Conservation (phyloP, 2,888 invertebrate species). For the Drosophila villosipedis region DNA sequence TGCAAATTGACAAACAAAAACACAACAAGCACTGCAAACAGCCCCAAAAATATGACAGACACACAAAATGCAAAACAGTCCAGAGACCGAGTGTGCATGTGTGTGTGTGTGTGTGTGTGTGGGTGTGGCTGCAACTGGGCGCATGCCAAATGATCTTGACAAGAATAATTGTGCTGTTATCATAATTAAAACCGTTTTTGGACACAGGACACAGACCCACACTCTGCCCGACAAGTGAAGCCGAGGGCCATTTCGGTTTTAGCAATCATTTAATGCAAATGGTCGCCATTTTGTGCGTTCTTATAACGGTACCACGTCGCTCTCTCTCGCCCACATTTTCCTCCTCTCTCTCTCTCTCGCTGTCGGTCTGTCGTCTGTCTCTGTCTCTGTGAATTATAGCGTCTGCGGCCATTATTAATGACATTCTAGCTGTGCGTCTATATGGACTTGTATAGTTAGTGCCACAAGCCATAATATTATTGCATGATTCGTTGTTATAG, state of each 20-base stretch:
- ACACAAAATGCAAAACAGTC: constrained; percentile 66
- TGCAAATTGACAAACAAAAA: constrained; percentile 83
- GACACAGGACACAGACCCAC: constrained; percentile 47
- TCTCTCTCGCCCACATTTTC: background rate
- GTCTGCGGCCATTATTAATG: constrained; percentile 72
- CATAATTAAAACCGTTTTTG: constrained; percentile 83
- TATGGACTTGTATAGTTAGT: constrained; percentile 56
- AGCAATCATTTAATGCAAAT: constrained; percentile 80
- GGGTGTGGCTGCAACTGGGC: constrained; percentile 51
- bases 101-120: constrained; percentile 19
- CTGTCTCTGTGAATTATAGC: constrained; percentile 55
- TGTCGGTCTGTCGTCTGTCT: constrained; percentile 14
- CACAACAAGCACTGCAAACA: constrained; percentile 59
- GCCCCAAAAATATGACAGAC: constrained; percentile 70
- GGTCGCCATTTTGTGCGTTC: constrained; percentile 77
- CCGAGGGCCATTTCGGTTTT: constrained; percentile 56
- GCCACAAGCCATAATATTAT: constrained; percentile 69
- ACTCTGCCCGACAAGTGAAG: constrained; percentile 17
- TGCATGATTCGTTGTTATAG: constrained; percentile 75
- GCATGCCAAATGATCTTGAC: constrained; percentile 82
- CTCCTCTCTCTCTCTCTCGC: background rate
- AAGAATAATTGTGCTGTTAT: constrained; percentile 84
- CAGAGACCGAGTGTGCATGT: background rate
- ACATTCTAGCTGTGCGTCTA: constrained; percentile 48
- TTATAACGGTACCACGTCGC: constrained; percentile 48